These are phyloP conservation scores for human DNA, from an alignment of 2,113 vertebrate species.

Conservation along the genomic window DNA sequence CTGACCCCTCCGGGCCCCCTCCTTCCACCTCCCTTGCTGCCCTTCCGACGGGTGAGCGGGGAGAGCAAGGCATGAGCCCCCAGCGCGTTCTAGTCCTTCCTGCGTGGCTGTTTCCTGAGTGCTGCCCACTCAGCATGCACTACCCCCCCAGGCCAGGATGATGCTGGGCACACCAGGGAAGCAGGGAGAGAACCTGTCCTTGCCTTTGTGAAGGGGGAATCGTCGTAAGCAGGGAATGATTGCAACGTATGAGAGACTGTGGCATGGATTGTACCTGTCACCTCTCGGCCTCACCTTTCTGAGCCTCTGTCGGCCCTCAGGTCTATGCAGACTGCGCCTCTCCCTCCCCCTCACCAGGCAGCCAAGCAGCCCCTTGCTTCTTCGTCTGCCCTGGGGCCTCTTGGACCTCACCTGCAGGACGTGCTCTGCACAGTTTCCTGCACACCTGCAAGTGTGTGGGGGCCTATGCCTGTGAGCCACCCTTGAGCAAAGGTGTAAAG, in stretches of 20 bases:
- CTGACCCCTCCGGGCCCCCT: accelerated
- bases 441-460: too few relatives aligned
- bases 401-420: too few relatives aligned
- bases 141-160: not conserved
- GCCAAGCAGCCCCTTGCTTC: not conserved
- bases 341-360: not conserved
- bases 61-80: not conserved
- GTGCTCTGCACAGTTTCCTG: too few relatives aligned
- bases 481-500: not conserved
- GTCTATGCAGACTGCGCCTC: not conserved
- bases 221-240: not conserved
- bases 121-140: not conserved
- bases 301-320: accelerated
- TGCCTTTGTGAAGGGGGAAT: conserved; percentile 80
- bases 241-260: not conserved
- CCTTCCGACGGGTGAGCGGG: not conserved
- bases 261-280: accelerated
- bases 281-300: not conserved
- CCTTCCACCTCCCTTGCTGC: too few relatives aligned
- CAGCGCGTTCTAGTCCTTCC: accelerated
- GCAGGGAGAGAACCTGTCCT: conserved; percentile 40
- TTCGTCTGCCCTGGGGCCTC: not conserved
- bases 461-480: not conserved
- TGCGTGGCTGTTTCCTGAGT: accelerated
- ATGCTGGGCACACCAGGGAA: accelerated